Evolutionary conservation across 1,140 invertebrate species (phyloP).

Genomic region (Saccostrea glomerata): DNA sequence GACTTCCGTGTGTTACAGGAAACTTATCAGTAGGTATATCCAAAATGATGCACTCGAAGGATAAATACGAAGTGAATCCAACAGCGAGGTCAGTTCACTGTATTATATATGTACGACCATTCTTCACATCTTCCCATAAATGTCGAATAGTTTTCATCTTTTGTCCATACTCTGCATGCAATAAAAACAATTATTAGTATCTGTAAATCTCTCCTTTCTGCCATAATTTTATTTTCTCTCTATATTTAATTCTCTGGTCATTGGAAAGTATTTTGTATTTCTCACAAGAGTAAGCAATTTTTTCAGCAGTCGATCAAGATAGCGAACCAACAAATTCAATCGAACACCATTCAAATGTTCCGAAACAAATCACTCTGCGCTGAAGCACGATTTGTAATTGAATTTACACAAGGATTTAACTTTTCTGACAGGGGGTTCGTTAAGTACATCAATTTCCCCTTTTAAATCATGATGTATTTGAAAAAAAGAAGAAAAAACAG

Average conservation of each 20-base stretch:
- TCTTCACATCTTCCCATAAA: neutral
- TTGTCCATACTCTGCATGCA: neutral
- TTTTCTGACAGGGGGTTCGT: neutral
- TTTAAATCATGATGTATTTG: neutral
- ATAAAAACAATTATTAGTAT: neutral
- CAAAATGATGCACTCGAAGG: conserved; percentile 18
- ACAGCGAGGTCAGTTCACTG: neutral
- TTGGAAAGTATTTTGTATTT: neutral
- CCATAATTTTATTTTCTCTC: neutral
- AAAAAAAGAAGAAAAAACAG: neutral
- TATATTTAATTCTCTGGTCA: neutral
- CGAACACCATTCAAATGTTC: neutral
- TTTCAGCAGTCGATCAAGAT: neutral
- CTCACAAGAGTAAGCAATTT: neutral
- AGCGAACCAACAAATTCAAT: neutral
- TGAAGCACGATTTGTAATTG: neutral
- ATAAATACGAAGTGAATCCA: conserved; percentile 16
- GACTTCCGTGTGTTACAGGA: neutral
- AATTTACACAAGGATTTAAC: neutral
- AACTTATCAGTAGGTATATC: neutral
- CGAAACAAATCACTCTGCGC: neutral
- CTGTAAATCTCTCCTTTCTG: neutral
- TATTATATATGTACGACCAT: neutral
- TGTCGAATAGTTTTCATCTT: neutral
- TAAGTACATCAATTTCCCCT: neutral